Base-by-base conservation (phyloP, 2,888 invertebrate species). In the Lycophotia porphyrea region DNA sequence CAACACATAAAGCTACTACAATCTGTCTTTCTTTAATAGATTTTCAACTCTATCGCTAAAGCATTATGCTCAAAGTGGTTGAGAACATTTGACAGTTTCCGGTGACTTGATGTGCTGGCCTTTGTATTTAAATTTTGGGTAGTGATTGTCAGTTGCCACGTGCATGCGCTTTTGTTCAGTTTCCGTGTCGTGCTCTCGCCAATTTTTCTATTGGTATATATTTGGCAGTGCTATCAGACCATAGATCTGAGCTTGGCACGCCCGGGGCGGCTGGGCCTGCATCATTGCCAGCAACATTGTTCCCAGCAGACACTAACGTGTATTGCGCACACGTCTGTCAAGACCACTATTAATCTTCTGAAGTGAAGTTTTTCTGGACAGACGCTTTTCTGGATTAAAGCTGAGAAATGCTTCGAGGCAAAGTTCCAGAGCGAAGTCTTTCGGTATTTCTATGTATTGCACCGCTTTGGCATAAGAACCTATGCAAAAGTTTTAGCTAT, bases 291-390 rank as follows among this genome's bases (percentile, higher is more conserved):
- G 88, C 89, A 83, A 88, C 88, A 87, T 89, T 87, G 87, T 87
- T 85, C 88, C 84, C 89, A 89, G 89, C 88, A 90, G 91, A 91
- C 91, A 90, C 86, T 86, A 90, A 89, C 90, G 88, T 88, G 85
- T 87, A 89, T 84, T 92, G 90, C 90, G 91, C 91, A 91, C 90
- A 90, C 91, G 93, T 95, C 94, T 93, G 93, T 95, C 95, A 94
- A 84, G 91, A 93, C 80, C 84, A 93, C 93, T 93, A 95, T 95
- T 94, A 94, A 95, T 95, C 94, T 93, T 92, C 80, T 74, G 36
- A 83, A 80, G 64, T 63, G 72, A 67, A 74, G 75, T 80, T 85
- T 86, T 86, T 82, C 61, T 78, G 77, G 74, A 81, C 84, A 82
- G 73, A 81, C 74, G 80, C 81, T 86, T 90, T 81, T 85, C 79